phyloP scores from a whole-genome alignment of 2,113 vertebrate species.

The Nyctibius bracteatus region DNA sequence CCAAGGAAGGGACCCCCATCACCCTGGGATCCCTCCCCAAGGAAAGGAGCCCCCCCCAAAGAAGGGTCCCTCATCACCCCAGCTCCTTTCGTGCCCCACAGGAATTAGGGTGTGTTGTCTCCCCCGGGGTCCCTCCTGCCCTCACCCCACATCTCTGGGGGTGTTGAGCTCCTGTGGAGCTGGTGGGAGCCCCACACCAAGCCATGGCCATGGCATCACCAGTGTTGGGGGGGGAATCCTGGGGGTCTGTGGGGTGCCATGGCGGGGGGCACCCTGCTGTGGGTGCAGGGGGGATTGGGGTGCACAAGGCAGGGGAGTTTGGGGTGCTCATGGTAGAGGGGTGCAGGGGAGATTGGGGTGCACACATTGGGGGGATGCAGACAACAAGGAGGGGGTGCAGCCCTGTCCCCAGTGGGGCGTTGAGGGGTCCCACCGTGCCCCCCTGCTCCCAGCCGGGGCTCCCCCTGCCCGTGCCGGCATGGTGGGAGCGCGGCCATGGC shows the following conservation, averaged over 20 bases:
- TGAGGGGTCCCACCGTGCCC: background rate
- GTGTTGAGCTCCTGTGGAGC: background rate
- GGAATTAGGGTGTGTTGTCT: background rate
- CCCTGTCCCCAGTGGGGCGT: background rate
- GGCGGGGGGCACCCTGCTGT: background rate
- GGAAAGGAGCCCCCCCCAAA: too few relatives aligned
- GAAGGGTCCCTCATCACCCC: background rate
- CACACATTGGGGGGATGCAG: background rate
- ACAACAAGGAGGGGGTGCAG: background rate
- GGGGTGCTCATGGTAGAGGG: too few relatives aligned
- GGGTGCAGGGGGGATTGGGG: background rate
- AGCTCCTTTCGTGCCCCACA: background rate
- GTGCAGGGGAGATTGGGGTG: background rate
- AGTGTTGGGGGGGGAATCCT: background rate
- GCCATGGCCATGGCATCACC: background rate
- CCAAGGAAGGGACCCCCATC: too few relatives aligned
- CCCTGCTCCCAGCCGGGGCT: background rate
- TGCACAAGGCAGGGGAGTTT: too few relatives aligned
- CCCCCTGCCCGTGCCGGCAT: background rate
- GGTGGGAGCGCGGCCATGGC: background rate
- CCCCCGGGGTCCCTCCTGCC: background rate
- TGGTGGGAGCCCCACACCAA: too few relatives aligned
- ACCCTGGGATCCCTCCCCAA: too few relatives aligned
- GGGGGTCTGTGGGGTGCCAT: background rate
- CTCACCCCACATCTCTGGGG: background rate